These are phyloP conservation scores for Parambassis ranga DNA, from an alignment of 2,797 vertebrate genomes.

Conservation along the genomic window DNA sequence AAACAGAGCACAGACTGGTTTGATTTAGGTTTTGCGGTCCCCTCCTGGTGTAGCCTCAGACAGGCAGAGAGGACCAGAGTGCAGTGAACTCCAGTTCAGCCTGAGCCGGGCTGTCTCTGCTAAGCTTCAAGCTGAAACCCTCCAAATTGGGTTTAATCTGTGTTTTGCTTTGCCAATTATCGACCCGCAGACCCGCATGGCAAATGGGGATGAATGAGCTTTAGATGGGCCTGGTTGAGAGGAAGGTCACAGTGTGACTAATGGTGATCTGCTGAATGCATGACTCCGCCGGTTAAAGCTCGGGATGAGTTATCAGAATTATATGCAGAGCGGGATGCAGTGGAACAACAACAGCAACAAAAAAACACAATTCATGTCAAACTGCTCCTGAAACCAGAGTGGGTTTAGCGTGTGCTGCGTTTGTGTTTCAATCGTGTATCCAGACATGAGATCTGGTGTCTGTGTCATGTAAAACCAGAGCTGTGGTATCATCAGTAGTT, in stretches of 20 bases:
- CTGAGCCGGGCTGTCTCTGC: slow-evolving; percentile 63
- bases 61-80: slow-evolving; percentile 53
- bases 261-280: slow-evolving; percentile 61
- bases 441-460: slow-evolving; percentile 41
- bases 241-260: slow-evolving; percentile 69
- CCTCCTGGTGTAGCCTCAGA: slow-evolving; percentile 60
- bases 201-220: slow-evolving; percentile 73
- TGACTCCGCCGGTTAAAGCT: slow-evolving; percentile 14
- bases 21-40: slow-evolving; percentile 73
- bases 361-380: no score
- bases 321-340: slow-evolving; percentile 1
- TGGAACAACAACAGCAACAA: no score
- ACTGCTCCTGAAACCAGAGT: slow-evolving; percentile 3
- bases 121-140: slow-evolving; percentile 70
- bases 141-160: slow-evolving; percentile 77
- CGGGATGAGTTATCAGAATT: slow-evolving; percentile 41
- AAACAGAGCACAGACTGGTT: slow-evolving; percentile 70
- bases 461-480: slow-evolving; percentile 21
- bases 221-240: slow-evolving; percentile 63
- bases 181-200: slow-evolving; percentile 65
- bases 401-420: not conserved
- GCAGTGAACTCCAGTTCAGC: slow-evolving; percentile 62
- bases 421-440: slow-evolving; percentile 30
- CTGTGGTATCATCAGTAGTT: slow-evolving; percentile 8
- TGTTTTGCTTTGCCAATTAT: slow-evolving; percentile 79